Conservation (phyloP, 2,113 vertebrate genomes). For the Condylura cristata region DNA sequence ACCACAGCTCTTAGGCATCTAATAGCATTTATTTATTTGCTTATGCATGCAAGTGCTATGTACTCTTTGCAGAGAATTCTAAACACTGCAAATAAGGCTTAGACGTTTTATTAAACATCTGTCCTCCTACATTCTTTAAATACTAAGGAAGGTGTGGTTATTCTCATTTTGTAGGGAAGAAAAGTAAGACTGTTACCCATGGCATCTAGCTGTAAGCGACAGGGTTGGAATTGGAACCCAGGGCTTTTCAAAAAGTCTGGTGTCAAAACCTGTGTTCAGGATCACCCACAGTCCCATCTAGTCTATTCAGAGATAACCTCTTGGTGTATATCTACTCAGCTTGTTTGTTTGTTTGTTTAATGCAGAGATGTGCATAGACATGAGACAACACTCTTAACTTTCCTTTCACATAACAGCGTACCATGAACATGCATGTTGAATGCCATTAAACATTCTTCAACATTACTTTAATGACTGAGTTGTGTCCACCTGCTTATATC, state of each 20-base stretch:
- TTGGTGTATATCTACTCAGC: background rate
- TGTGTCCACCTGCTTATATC: background rate
- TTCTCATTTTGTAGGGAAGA: slow-evolving; percentile 27
- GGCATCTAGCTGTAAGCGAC: background rate
- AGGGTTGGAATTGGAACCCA: slow-evolving; percentile 27
- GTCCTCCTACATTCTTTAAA: slow-evolving; percentile 9
- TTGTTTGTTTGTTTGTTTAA: background rate
- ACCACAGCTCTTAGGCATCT: background rate
- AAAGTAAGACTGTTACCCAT: background rate
- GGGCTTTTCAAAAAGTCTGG: background rate
- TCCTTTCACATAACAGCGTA: background rate
- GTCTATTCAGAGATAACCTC: background rate
- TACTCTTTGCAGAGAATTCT: background rate
- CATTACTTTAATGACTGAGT: background rate
- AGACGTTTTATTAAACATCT: background rate
- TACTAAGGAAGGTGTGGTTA: background rate
- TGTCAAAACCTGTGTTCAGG: slow-evolving; percentile 13
- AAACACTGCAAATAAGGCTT: background rate
- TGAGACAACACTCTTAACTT: background rate
- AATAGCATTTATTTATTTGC: slow-evolving; percentile 1
- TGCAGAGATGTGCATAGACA: background rate
- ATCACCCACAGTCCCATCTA: background rate
- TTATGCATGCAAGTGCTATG: background rate
- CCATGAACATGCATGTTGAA: background rate
- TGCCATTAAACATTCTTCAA: background rate